Conservation (phyloP, 2,113 vertebrate genomes). For the Caracal caracal region DNA sequence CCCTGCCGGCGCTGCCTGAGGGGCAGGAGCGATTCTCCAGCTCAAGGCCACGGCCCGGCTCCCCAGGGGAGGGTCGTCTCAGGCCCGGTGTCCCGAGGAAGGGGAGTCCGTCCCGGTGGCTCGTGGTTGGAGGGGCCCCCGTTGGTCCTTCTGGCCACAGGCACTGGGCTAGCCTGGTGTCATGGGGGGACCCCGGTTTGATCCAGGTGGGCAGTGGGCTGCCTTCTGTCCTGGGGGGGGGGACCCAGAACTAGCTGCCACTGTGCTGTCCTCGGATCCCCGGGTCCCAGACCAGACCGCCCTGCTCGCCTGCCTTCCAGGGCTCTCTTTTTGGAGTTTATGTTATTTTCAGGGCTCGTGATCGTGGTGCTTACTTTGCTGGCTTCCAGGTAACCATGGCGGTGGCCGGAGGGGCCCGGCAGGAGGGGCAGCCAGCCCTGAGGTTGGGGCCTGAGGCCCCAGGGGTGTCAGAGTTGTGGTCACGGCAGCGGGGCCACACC, state of each 20-base stretch:
- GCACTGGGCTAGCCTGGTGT: neutral
- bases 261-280: neutral
- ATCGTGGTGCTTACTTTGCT: neutral
- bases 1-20: neutral
- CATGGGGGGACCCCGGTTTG: neutral
- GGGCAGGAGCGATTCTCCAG: neutral
- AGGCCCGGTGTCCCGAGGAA: neutral
- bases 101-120: accelerated
- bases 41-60: too few species aligned
- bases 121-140: too few species aligned
- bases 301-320: accelerated
- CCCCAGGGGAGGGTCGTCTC: too few species aligned
- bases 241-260: accelerated
- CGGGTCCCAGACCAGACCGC: neutral
- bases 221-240: neutral
- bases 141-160: neutral
- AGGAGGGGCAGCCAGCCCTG: neutral
- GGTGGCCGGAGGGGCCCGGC: neutral
- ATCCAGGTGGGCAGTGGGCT: neutral
- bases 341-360: neutral
- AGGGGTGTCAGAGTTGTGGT: neutral
- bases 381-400: neutral
- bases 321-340: neutral
- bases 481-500: accelerated
- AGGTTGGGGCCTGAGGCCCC: neutral